phyloP scores from a whole-genome alignment of 2,113 vertebrate species.

The Chionomys nivalis region DNA sequence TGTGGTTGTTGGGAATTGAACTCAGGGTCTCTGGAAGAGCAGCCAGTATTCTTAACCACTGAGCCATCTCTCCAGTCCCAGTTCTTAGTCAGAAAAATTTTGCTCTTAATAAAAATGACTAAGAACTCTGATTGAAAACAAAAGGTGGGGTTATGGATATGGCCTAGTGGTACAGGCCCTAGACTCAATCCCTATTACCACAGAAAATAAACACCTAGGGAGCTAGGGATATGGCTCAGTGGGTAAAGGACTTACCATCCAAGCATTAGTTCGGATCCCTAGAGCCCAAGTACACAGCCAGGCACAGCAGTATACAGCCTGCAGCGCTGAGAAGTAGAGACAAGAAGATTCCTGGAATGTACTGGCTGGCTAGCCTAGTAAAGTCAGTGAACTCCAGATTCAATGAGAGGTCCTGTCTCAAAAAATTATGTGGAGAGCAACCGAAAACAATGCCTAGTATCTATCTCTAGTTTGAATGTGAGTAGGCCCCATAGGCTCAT shows the following conservation, averaged over 20 bases:
- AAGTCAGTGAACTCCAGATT: not conserved
- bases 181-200: not conserved
- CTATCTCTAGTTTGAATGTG: not conserved
- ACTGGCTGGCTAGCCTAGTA: not conserved
- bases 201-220: not conserved
- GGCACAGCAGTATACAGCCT: not conserved
- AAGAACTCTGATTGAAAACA: not conserved
- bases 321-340: not conserved
- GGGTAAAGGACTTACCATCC: not conserved
- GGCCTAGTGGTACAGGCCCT: not conserved
- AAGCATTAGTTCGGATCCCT: not conserved
- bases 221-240: not conserved
- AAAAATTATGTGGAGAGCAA: not conserved
- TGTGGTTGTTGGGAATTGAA: too few relatives aligned
- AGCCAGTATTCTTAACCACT: too few relatives aligned
- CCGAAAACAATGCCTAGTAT: not conserved
- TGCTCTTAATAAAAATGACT: slow-evolving; percentile 28
- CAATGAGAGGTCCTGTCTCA: not conserved
- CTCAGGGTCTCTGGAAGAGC: too few relatives aligned
- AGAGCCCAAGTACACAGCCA: not conserved
- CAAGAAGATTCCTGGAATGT: not conserved
- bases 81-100: not conserved
- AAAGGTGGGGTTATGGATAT: not conserved
- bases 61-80: too few relatives aligned
- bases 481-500: not conserved